Percentiles rank a stretch among this genome's conserved stretches.
Evolutionary conservation across 2,888 invertebrate genomes (phyloP).

Genomic region (Sarcophaga rosellei): DNA sequence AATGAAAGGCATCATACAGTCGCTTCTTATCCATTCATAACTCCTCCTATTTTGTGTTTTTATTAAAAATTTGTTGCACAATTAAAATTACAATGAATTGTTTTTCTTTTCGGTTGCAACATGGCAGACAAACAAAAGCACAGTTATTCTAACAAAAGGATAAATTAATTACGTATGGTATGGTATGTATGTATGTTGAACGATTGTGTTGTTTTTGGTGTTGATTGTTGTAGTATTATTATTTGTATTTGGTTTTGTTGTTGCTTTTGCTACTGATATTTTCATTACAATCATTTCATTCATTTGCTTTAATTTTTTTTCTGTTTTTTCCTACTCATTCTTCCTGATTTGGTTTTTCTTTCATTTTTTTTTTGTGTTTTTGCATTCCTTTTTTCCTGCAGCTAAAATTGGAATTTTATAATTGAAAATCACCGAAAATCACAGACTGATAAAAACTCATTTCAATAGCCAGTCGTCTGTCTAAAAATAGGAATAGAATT

Average conservation of each 20-base stretch:
- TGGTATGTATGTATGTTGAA: slow-evolving; percentile 10
- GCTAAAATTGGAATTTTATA: slow-evolving; percentile 8
- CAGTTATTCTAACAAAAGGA: slow-evolving; percentile 57
- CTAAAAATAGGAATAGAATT: no score
- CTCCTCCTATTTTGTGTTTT: background rate
- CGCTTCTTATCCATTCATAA: no score
- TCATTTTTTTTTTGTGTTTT: background rate
- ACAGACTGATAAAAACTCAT: background rate
- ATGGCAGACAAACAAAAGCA: slow-evolving; percentile 47
- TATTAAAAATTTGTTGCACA: slow-evolving; percentile 36
- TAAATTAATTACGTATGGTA: slow-evolving; percentile 56
- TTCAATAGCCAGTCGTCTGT: background rate
- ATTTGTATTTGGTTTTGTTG: background rate
- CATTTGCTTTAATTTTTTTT: background rate
- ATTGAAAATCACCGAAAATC: slow-evolving; percentile 28
- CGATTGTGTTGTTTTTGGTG: slow-evolving; percentile 10
- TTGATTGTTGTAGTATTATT: background rate
- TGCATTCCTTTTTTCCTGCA: background rate
- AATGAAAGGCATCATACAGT: no score
- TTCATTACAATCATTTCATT: slow-evolving; percentile 7
- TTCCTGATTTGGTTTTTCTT: background rate
- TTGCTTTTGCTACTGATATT: background rate
- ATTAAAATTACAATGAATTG: slow-evolving; percentile 54
- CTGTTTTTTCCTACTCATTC: background rate
- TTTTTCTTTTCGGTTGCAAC: background rate